Conservation (phyloP, 2,888 invertebrate genomes). For the Dendrolimus pini region DNA sequence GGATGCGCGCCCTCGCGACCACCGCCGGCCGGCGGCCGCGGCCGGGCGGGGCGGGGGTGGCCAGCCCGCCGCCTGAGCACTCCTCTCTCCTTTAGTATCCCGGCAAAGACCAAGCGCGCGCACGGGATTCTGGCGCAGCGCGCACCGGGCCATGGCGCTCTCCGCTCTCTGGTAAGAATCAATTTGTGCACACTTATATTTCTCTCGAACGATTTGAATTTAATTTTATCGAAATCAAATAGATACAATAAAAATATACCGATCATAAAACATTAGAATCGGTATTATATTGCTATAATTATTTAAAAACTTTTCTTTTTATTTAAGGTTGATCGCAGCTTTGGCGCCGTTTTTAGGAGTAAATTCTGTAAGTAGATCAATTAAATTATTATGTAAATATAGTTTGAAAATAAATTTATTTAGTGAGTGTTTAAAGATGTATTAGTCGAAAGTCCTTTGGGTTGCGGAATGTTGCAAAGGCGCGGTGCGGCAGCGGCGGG, state of each 20-base stretch:
- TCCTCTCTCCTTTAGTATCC: slow-evolving; percentile 71
- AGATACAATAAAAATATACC: too few relatives aligned
- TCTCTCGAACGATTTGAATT: slow-evolving; percentile 5
- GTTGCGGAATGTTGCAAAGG: slow-evolving; percentile 42
- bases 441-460: slow-evolving; percentile 31
- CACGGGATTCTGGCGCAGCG: slow-evolving; percentile 70
- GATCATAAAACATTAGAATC: too few relatives aligned
- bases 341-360: slow-evolving; percentile 52
- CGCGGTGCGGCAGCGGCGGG: slow-evolving; percentile 22
- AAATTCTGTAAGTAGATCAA: slow-evolving; percentile 46
- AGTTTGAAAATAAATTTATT: slow-evolving; percentile 14
- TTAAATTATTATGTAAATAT: slow-evolving; percentile 9
- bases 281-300: background rate
- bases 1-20: slow-evolving; percentile 53
- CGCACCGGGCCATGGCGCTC: slow-evolving; percentile 71
- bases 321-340: slow-evolving; percentile 60
- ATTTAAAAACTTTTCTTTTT: slow-evolving; percentile 11
- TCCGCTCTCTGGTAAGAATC: slow-evolving; percentile 64
- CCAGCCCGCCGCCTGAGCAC: slow-evolving; percentile 48
- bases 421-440: slow-evolving; percentile 16
- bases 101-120: slow-evolving; percentile 73
- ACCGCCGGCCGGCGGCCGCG: slow-evolving; percentile 29
- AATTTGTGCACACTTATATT: slow-evolving; percentile 7
- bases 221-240: too few relatives aligned
- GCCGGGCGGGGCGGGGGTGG: slow-evolving; percentile 53